phyloP scores from a whole-genome alignment of 1,140 invertebrate species.

The Lethrus apterus region DNA sequence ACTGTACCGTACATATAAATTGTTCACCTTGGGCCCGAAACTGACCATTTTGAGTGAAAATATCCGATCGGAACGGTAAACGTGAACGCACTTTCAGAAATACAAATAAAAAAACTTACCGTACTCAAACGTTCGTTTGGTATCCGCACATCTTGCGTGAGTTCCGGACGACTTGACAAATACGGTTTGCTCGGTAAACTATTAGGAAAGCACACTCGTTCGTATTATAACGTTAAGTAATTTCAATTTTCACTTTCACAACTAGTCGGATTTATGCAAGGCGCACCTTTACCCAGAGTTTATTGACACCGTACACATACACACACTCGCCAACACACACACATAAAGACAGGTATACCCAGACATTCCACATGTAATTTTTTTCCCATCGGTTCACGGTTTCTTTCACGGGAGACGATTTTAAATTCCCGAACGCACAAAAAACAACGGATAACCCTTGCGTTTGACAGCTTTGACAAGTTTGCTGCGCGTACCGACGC shows the following conservation, averaged over 20 bases:
- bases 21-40: background rate
- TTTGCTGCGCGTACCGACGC: too few relatives aligned
- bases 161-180: slow-evolving; percentile 1
- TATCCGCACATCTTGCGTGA: background rate
- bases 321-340: slow-evolving; percentile 3
- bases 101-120: slow-evolving; percentile 11
- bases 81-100: background rate
- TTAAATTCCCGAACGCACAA: background rate
- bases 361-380: background rate
- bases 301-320: slow-evolving; percentile 28
- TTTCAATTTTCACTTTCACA: slow-evolving; percentile 34
- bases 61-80: background rate
- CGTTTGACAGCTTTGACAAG: too few relatives aligned
- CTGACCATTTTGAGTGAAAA: background rate
- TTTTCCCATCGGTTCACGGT: slow-evolving; percentile 3
- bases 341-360: slow-evolving; percentile 16
- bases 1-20: background rate
- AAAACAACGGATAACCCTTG: too few relatives aligned
- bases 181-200: too few relatives aligned
- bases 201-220: slow-evolving; percentile 7
- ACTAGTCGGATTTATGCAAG: slow-evolving; percentile 24
- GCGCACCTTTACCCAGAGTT: slow-evolving; percentile 31
- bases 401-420: background rate
- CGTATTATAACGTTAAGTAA: slow-evolving; percentile 18
- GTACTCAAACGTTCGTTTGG: background rate